Evolutionary conservation across 2,113 vertebrate genomes (phyloP), one percentile per base, ranked within the genome.

Genomic region (Odocoileus hemionus): DNA sequence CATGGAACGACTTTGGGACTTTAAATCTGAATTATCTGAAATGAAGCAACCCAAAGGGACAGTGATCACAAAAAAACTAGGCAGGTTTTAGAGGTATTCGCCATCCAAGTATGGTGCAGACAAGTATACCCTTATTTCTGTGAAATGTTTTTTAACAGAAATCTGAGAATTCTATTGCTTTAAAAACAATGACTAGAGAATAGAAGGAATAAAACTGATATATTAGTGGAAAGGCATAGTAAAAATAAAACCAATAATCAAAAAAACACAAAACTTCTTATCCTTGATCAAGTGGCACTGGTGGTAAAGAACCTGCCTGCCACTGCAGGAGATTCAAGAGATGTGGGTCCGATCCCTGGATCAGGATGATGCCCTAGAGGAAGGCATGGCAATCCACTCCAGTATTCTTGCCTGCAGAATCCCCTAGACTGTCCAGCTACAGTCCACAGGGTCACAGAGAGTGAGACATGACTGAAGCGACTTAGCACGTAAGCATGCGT

Each of bases 121-220:
- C 16, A 90, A 57, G 52, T 1, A 54, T 17, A 13, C 4, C 5
- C 33, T 70, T 54, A 15, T 76, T 86, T 67, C 47, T 78, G 54
- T 30, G n/a, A 74, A 74, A 78, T 97, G 84, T 16, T 52, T 36
- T 97, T 95, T 80, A 64, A 82, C 3, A 86, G 50, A 70, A 97
- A 85, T n/a, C 43, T 70, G 64, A 91, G 58, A 64, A 60, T 79
- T 58, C 11, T 50, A 39, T 60, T 64, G 25, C n/a, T 90, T 84
- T 84, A 36, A 90, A 84, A 91, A 17, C 84, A 60, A 89, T 60
- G 30, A n/a, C 15, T 36, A 2, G 52, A 83, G 19, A 84, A 5
- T 9, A 58, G 70, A 84, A 96, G n/a, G 25, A 87, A 80, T 3
- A 36, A 36, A 95, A 28, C 45, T 60, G 30, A 95, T n/a, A 60